A percentile compares a stretch with the other conserved stretches of the same genome.
Evolutionary conservation across 2,113 vertebrate species (phyloP).

Genomic region (Alouatta palliata): DNA sequence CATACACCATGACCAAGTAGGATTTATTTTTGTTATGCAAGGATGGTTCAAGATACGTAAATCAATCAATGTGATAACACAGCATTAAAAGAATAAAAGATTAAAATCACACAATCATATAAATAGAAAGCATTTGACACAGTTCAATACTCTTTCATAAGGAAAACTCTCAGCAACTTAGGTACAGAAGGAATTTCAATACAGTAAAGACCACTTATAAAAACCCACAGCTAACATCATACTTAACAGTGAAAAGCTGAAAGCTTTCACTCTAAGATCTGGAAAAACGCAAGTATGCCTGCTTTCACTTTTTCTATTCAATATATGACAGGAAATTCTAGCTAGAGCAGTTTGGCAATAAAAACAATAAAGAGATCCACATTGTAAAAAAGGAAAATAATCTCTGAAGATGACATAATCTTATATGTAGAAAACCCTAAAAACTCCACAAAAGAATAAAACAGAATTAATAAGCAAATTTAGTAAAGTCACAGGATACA

Average conservation of each 20-base stretch:
- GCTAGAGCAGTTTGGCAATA: neutral
- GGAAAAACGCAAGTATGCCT: neutral
- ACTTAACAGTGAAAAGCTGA: neutral
- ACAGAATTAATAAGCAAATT: neutral
- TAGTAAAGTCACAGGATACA: neutral
- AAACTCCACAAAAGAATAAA: neutral
- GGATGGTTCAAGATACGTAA: neutral
- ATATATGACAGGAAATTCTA: neutral
- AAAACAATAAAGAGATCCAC: neutral
- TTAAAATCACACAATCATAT: neutral
- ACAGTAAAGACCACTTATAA: neutral
- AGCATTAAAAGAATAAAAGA: neutral
- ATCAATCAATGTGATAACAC: neutral
- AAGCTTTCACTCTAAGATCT: neutral
- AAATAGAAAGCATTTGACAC: neutral
- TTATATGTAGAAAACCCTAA: neutral
- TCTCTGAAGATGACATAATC: neutral
- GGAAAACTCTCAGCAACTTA: neutral
- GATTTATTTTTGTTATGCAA: neutral
- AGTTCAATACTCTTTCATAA: neutral
- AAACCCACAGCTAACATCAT: neutral
- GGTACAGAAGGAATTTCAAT: neutral
- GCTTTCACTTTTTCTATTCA: neutral
- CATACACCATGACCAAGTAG: neutral
- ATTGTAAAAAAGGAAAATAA: neutral